Conservation (phyloP, 2,797 vertebrate genomes). For the Pseudocheirus occidentalis region DNA sequence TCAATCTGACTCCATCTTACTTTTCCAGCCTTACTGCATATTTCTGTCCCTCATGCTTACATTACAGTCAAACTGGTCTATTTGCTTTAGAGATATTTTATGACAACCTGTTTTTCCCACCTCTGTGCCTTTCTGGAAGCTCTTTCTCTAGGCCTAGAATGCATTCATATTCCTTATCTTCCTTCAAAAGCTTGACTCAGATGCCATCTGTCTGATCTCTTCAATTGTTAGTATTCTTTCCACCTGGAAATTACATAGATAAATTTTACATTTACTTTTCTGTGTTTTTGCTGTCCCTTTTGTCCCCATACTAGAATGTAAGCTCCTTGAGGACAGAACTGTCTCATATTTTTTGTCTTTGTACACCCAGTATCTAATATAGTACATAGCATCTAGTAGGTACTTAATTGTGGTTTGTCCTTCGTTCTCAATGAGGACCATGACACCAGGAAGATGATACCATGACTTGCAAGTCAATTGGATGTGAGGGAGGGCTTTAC, state of each 20-base stretch:
- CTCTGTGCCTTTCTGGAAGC: background rate
- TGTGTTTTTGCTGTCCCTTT: background rate
- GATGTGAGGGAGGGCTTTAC: too few species aligned
- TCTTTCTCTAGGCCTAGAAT: background rate
- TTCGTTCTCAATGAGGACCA: too few species aligned
- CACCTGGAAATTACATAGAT: background rate
- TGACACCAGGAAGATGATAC: too few species aligned
- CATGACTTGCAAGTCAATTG: too few species aligned
- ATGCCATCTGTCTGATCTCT: background rate
- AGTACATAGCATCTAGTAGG: background rate
- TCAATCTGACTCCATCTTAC: background rate
- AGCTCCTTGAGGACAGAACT: background rate
- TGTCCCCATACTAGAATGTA: background rate
- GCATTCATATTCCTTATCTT: background rate
- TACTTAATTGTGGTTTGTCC: background rate
- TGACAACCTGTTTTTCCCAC: background rate
- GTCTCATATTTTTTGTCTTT: background rate
- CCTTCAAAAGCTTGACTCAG: background rate
- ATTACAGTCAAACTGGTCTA: background rate
- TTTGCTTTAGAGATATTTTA: background rate
- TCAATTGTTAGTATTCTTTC: background rate
- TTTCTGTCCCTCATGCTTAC: background rate
- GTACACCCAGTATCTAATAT: background rate
- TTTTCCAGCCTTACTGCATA: background rate
- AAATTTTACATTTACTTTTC: background rate